These are phyloP conservation scores for Crocuta crocuta DNA, from an alignment of 2,113 vertebrate species.

Conservation along the genomic window DNA sequence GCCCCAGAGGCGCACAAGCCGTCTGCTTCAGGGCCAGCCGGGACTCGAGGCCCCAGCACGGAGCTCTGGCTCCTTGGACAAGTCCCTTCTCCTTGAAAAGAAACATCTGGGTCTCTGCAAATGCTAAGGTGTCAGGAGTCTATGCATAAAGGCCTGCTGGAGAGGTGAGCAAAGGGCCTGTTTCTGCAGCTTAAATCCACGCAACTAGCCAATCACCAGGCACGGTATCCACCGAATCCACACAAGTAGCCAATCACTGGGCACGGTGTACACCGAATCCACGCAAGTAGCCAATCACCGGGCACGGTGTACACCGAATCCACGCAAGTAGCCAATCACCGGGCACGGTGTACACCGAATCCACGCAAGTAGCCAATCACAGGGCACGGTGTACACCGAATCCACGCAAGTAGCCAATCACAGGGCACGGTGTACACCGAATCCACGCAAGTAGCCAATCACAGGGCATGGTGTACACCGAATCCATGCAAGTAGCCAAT, in stretches of 20 bases:
- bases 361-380: background rate
- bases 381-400: accelerated
- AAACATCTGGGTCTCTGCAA: background rate
- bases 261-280: accelerated
- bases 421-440: accelerated
- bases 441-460: background rate
- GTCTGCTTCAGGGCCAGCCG: too few relatives aligned
- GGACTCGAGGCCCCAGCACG: background rate
- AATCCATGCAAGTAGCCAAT: background rate
- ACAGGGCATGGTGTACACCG: accelerated
- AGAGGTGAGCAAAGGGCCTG: accelerated
- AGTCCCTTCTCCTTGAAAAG: background rate
- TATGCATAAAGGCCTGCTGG: accelerated
- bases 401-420: background rate
- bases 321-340: background rate
- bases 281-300: background rate
- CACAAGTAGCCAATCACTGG: background rate
- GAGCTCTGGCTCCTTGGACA: background rate
- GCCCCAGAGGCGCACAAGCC: background rate
- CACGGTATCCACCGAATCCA: too few relatives aligned
- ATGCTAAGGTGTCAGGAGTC: too few relatives aligned
- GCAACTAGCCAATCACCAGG: background rate
- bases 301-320: accelerated
- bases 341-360: accelerated
- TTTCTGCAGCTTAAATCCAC: background rate